These are phyloP conservation scores for Rattus norvegicus DNA, from an alignment of 2,113 vertebrate genomes.

Conservation along the genomic window DNA sequence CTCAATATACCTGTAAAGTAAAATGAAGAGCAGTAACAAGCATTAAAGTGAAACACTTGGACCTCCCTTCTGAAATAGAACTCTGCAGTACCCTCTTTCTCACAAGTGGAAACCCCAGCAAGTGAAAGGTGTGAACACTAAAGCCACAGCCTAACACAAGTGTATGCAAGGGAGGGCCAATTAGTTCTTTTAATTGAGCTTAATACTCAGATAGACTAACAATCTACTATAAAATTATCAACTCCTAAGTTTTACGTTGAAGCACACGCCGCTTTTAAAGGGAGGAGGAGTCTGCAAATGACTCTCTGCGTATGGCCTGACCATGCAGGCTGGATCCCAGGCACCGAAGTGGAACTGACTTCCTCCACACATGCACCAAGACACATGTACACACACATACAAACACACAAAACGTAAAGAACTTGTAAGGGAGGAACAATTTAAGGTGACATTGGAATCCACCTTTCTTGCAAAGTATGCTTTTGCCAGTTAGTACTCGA, in stretches of 20 bases:
- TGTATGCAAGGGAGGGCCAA: not conserved
- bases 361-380: not conserved
- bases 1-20: not conserved
- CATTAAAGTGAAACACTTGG: slow-evolving; percentile 47
- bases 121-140: slow-evolving; percentile 43
- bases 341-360: not conserved
- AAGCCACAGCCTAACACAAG: slow-evolving; percentile 36
- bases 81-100: not conserved
- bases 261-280: slow-evolving; percentile 31
- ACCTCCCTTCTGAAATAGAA: slow-evolving; percentile 32
- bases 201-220: slow-evolving; percentile 74
- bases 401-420: too few species aligned
- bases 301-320: not conserved
- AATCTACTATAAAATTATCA: slow-evolving; percentile 51
- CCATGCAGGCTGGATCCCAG: too few species aligned
- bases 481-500: slow-evolving; percentile 36
- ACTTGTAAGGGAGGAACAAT: not conserved
- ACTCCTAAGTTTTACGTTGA: slow-evolving; percentile 33
- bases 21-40: slow-evolving; percentile 15
- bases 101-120: slow-evolving; percentile 47
- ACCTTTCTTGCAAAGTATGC: slow-evolving; percentile 59
- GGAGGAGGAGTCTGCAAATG: not conserved
- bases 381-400: not conserved
- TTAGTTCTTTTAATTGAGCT: slow-evolving; percentile 61
- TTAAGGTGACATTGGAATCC: slow-evolving; percentile 39